These are phyloP conservation scores for Gasterosteus nipponicus DNA, from an alignment of 2,113 vertebrate species.

Conservation along the genomic window DNA sequence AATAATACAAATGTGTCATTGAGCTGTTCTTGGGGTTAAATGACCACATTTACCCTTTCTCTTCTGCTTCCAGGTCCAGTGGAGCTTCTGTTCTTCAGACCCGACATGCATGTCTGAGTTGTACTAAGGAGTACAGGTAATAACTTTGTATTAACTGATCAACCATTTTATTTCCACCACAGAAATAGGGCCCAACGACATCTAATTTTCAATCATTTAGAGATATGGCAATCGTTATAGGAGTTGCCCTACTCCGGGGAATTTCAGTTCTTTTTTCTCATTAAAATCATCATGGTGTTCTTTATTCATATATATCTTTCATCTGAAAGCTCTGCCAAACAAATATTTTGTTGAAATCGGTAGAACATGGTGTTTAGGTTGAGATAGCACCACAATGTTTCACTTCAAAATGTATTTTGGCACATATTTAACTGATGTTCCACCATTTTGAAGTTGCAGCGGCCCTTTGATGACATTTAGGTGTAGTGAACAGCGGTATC, in stretches of 20 bases:
- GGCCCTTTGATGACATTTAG: too few relatives aligned
- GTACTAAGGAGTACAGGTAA: slow-evolving; percentile 50
- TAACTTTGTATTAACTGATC: not conserved
- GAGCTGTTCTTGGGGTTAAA: not conserved
- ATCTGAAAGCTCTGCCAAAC: too few relatives aligned
- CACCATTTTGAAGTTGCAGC: too few relatives aligned
- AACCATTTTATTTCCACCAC: not conserved
- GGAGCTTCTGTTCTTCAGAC: slow-evolving; percentile 17
- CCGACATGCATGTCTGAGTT: slow-evolving; percentile 21
- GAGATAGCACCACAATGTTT: too few relatives aligned
- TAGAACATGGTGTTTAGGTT: too few relatives aligned
- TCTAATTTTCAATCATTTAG: not conserved
- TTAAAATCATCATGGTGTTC: too few relatives aligned
- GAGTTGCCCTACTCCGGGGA: not conserved
- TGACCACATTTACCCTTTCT: not conserved
- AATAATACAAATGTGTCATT: not conserved
- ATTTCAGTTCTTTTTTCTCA: not conserved
- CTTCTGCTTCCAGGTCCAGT: slow-evolving; percentile 23
- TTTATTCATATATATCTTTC: too few relatives aligned
- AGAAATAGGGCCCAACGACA: not conserved
- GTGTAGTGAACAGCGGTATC: too few relatives aligned
- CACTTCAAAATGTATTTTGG: too few relatives aligned
- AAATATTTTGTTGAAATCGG: too few relatives aligned
- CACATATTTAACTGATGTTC: too few relatives aligned
- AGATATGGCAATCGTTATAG: not conserved